These are phyloP conservation scores for Mythimna vitellina DNA, from an alignment of 2,888 invertebrate species.

Conservation along the genomic window DNA sequence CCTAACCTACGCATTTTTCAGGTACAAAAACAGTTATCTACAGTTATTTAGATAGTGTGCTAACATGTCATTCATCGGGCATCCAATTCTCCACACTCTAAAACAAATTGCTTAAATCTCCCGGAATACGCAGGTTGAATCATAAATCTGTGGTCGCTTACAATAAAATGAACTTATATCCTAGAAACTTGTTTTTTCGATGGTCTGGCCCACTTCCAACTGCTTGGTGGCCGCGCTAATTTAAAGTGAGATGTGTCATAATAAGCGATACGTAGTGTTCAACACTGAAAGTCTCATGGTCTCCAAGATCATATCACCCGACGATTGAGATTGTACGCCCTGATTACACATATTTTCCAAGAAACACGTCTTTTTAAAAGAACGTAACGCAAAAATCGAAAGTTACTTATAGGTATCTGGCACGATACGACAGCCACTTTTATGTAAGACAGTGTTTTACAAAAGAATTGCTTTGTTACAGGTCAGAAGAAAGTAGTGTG, in stretches of 20 bases:
- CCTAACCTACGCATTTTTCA: conserved; percentile 26
- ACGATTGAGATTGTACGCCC: conserved; percentile 71
- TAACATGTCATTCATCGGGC: conserved; percentile 34
- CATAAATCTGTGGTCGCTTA: conserved; percentile 59
- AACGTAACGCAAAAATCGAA: conserved; percentile 42
- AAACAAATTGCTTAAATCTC: conserved; percentile 35
- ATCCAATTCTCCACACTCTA: conserved; percentile 2
- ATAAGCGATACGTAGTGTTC: conserved; percentile 80
- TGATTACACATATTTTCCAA: conserved; percentile 64
- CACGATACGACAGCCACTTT: conserved; percentile 36
- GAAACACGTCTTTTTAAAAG: conserved; percentile 59
- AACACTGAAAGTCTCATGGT: conserved; percentile 75
- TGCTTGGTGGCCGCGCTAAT: conserved; percentile 82
- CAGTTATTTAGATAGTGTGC: conserved; percentile 16
- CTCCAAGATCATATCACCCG: conserved; percentile 70
- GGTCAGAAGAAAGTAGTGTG: conserved; percentile 96
- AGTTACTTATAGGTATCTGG: conserved; percentile 25
- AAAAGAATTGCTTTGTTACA: conserved; percentile 83
- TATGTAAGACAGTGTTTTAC: conserved; percentile 47
- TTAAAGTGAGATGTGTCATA: conserved; percentile 86
- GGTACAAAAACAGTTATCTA: conserved; percentile 6
- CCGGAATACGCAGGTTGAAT: conserved; percentile 43
- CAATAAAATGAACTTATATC: conserved; percentile 66
- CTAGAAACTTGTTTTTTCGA: conserved; percentile 77
- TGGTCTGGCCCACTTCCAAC: conserved; percentile 83